These are phyloP conservation scores for Crioceris asparagi DNA, from an alignment of 2,888 invertebrate genomes.

Conservation along the genomic window DNA sequence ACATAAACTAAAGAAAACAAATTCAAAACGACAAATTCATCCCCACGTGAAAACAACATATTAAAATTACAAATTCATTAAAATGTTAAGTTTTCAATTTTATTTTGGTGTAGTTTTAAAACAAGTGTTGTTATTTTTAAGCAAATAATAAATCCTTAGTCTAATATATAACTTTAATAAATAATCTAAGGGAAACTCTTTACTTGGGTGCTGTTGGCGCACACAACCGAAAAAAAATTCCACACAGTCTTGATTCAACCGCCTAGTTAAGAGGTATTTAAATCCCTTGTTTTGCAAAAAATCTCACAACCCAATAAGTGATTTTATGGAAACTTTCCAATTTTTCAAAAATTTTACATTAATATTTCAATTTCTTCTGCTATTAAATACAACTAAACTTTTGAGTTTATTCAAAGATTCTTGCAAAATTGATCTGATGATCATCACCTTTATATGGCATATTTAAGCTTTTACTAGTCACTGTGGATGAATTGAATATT, in stretches of 20 bases:
- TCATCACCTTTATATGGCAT: slow-evolving; percentile 11
- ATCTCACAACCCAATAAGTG: slow-evolving; percentile 16
- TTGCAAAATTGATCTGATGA: slow-evolving; percentile 13
- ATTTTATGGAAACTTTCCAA: slow-evolving; percentile 18
- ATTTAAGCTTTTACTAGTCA: slow-evolving; percentile 6
- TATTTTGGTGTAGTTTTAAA: too few species aligned
- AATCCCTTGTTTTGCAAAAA: slow-evolving; percentile 11
- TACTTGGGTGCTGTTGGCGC: slow-evolving; percentile 11
- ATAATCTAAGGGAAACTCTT: slow-evolving; percentile 4
- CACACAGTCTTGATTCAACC: slow-evolving; percentile 19
- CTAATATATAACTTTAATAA: slow-evolving; percentile 4
- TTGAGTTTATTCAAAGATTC: slow-evolving; percentile 14
- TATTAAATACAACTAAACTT: slow-evolving; percentile 12
- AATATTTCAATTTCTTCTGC: slow-evolving; percentile 14
- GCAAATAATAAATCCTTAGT: slow-evolving; percentile 5
- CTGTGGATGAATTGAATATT: slow-evolving; percentile 17
- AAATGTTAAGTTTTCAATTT: too few species aligned
- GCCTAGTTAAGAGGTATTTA: slow-evolving; percentile 17
- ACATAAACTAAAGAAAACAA: too few species aligned
- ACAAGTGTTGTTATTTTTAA: too few species aligned
- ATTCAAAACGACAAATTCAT: too few species aligned
- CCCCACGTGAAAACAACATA: too few species aligned
- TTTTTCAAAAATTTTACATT: slow-evolving; percentile 13
- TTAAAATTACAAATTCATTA: too few species aligned
- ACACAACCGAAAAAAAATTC: slow-evolving; percentile 21